Evolutionary conservation across 2,113 vertebrate species (phyloP).

Genomic region (Romanogobio albipinnatus): DNA sequence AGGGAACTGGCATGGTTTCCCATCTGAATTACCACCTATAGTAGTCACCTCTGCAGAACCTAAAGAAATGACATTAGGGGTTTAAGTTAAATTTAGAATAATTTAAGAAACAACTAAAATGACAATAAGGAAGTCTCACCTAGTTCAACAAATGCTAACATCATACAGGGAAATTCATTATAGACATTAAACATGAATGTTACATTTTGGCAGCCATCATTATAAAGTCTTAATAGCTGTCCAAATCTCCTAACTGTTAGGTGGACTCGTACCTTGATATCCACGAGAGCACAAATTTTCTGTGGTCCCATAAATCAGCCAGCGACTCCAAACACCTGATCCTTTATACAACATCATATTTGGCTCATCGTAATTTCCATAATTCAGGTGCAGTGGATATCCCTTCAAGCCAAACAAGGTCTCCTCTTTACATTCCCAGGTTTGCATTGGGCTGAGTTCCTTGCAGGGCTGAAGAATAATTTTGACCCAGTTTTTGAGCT

Average conservation of each 20-base stretch:
- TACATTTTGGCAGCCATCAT: background rate
- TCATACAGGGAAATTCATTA: background rate
- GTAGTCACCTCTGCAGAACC: constrained; percentile 81
- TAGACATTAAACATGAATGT: background rate
- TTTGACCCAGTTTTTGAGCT: too few species aligned
- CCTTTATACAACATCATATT: too few species aligned
- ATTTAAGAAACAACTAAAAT: background rate
- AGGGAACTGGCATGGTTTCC: constrained; percentile 87
- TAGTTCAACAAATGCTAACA: background rate
- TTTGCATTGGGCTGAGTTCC: too few species aligned
- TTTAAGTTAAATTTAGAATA: background rate
- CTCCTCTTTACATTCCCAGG: too few species aligned
- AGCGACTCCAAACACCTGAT: too few species aligned
- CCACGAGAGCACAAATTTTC: constrained; percentile 86
- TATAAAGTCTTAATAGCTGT: background rate
- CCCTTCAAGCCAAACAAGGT: too few species aligned
- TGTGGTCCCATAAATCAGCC: constrained; percentile 74
- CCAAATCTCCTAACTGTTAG: background rate
- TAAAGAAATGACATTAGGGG: constrained; percentile 21
- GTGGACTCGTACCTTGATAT: constrained; percentile 79
- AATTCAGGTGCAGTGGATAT: too few species aligned
- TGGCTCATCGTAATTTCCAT: fast-evolving
- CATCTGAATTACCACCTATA: constrained; percentile 84
- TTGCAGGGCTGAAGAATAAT: too few species aligned
- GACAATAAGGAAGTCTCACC: background rate